Evolutionary conservation across 2,888 invertebrate species (phyloP).

Genomic region (Fabriciana adippe): DNA sequence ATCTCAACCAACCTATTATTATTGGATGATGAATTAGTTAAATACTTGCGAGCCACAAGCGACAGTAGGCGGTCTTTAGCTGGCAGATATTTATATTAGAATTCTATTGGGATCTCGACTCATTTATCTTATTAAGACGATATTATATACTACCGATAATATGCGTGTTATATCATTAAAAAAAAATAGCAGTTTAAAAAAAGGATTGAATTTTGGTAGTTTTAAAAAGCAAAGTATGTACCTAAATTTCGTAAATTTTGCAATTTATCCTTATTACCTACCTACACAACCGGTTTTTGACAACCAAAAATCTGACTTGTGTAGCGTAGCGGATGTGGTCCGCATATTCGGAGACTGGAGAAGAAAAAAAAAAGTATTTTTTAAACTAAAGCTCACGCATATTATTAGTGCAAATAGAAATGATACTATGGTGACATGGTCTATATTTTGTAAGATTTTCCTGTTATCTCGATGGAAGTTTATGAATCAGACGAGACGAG

Average conservation of each 20-base stretch:
- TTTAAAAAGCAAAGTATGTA: background rate
- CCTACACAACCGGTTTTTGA: conserved; percentile 29
- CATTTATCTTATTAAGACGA: background rate
- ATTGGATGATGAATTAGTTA: conserved; percentile 27
- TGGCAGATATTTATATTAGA: conserved; percentile 27
- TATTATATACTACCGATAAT: background rate
- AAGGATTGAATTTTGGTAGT: too few relatives aligned
- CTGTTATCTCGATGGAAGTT: too few relatives aligned
- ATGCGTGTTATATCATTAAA: background rate
- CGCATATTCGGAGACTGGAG: conserved; percentile 13
- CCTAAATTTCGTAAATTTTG: conserved; percentile 8
- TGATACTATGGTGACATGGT: too few relatives aligned
- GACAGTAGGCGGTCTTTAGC: conserved; percentile 31
- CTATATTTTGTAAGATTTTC: too few relatives aligned
- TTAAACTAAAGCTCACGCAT: conserved; percentile 1
- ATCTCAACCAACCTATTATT: conserved; percentile 24
- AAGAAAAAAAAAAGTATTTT: background rate
- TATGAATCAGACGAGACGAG: too few relatives aligned
- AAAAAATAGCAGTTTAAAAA: too few relatives aligned
- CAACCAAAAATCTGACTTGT: conserved; percentile 19
- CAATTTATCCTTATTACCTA: conserved; percentile 24
- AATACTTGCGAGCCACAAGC: background rate
- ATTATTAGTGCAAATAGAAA: background rate
- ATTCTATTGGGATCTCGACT: conserved; percentile 19
- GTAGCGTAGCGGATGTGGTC: conserved; percentile 32